Percentiles rank a stretch among this genome's conserved stretches.
Evolutionary conservation across 2,797 vertebrate genomes (phyloP).

Genomic region (Alfaro cultratus): DNA sequence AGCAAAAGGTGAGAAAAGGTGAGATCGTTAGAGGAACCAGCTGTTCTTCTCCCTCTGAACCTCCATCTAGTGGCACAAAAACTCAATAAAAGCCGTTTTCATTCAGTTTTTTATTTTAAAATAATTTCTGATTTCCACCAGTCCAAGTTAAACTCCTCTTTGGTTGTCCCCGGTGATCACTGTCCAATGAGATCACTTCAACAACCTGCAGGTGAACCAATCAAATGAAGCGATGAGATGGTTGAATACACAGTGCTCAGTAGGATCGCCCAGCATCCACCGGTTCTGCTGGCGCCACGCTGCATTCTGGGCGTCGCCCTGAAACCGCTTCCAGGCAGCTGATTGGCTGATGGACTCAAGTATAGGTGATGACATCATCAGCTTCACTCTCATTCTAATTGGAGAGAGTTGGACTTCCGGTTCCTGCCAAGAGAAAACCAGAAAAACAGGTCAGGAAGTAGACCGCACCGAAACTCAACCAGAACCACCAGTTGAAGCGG

Average conservation of each 20-base stretch:
- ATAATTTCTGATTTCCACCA: background rate
- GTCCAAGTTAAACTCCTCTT: background rate
- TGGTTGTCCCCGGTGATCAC: background rate
- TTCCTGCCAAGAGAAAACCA: constrained; percentile 59
- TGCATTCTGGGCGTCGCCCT: constrained; percentile 49
- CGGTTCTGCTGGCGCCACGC: constrained; percentile 54
- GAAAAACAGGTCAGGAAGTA: constrained; percentile 1
- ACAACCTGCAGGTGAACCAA: constrained; percentile 52
- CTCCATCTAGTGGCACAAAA: background rate
- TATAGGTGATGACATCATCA: constrained; percentile 30
- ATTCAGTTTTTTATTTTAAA: constrained; percentile 9
- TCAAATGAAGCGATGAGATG: constrained; percentile 59
- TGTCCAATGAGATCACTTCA: constrained; percentile 61
- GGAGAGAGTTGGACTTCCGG: constrained; percentile 83
- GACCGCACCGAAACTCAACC: background rate
- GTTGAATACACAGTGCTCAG: constrained; percentile 73
- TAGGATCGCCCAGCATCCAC: constrained; percentile 45
- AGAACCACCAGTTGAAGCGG: too few relatives aligned
- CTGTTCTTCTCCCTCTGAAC: background rate
- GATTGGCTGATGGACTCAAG: constrained; percentile 34
- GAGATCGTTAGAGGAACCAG: too few relatives aligned
- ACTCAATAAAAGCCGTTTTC: background rate
- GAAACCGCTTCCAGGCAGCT: constrained; percentile 36
- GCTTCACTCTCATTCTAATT: constrained; percentile 78
- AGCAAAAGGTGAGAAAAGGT: too few relatives aligned